These are phyloP conservation scores for Venustaconcha ellipsiformis DNA, from an alignment of 1,140 invertebrate genomes.

Conservation along the genomic window DNA sequence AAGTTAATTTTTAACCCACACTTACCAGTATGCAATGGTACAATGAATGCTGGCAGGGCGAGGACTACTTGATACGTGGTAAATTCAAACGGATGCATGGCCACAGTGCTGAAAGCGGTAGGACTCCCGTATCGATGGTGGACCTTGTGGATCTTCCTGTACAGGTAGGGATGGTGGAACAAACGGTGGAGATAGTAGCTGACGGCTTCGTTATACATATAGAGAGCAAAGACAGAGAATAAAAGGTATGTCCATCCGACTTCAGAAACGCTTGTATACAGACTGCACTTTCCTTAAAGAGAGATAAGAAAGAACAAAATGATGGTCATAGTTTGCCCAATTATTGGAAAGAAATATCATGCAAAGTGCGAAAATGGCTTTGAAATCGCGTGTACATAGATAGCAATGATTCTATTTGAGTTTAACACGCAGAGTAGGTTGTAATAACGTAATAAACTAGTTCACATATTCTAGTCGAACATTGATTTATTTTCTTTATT, in stretches of 20 bases:
- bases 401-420: no score
- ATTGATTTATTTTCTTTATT: no score
- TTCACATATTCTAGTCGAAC: no score
- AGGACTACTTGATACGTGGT: slow-evolving; percentile 40
- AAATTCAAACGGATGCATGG: slow-evolving; percentile 78
- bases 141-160: slow-evolving; percentile 80
- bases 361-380: no score
- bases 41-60: slow-evolving; percentile 35
- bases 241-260: slow-evolving; percentile 75
- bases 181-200: slow-evolving; percentile 79
- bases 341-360: no score
- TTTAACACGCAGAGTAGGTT: no score
- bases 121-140: slow-evolving; percentile 83
- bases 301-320: no score
- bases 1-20: no score
- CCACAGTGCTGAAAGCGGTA: slow-evolving; percentile 79
- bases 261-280: slow-evolving; percentile 77
- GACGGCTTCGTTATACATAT: slow-evolving; percentile 74
- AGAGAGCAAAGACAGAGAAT: slow-evolving; percentile 37
- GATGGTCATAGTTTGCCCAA: no score
- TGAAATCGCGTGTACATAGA: no score
- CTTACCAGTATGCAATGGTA: slow-evolving; percentile 50
- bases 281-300: slow-evolving; percentile 43
- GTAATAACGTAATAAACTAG: no score
- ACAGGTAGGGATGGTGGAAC: slow-evolving; percentile 78